Base-by-base conservation (phyloP, 2,888 invertebrate species). In the Campopleginae sp. region DNA sequence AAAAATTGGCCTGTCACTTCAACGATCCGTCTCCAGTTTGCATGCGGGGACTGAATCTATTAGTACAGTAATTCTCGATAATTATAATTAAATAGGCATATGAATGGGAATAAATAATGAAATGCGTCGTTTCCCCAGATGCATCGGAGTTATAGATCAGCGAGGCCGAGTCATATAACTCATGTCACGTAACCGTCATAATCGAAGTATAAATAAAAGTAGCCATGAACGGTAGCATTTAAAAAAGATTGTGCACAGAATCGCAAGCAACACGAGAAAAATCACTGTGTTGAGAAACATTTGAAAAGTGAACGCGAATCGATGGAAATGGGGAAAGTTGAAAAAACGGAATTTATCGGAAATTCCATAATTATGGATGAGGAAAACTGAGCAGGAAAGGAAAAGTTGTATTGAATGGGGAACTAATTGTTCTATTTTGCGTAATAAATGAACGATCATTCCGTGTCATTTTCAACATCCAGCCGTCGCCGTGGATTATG, bases 61-160 rank as follows among this genome's bases (percentile, higher is more conserved):
- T 10, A 38, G 38, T 38, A 38, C 7, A 38, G 7, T 46, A 51
- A 68, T 17, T 19, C 75, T 61, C 75, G 27, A 17, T 70, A 74
- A 83, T 83, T 74, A 70, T 83, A 79, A 83, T 83, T 83, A 75
- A 61, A 75, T 42, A 38, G 63, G 63, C 51, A 74, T 33, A 68
- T 61, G 79, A 51, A 83, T 61, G n/a, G n/a, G 38, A 83, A 58
- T 70, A 33, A 68, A 42, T 51, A 48, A 75, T 23, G 48, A 61
- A 8, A 0, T 10, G 31, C 63, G 12, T 72, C 58, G 33, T 54
- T 72, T 7, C 33, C 12, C 51, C 68, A 19, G 68, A 66, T 33
- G 51, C 23, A 44, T 14, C 33, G 38, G 46, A 76, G 12, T 38
- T 61, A 7, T 14, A 48, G 51, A 27, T 58, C 68, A 48, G 68